Percentiles rank a stretch among this genome's conserved stretches.
Conservation (phyloP, 2,113 vertebrate species). For the Danionella cerebrum region DNA sequence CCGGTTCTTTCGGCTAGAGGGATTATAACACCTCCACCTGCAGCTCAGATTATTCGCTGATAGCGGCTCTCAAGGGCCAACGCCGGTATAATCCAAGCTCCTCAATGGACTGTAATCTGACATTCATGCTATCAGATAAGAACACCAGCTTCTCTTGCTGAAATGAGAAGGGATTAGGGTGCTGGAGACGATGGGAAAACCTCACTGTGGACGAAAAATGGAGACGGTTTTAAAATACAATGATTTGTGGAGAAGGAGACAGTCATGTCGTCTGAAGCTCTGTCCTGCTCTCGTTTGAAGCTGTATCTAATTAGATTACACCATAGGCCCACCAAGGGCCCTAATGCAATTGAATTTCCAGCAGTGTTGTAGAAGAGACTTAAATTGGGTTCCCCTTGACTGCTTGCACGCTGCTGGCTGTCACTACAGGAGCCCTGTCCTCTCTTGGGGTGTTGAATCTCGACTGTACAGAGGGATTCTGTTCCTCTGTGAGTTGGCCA, state of each 20-base stretch:
- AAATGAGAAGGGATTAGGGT: constrained; percentile 37
- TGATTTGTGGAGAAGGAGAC: constrained; percentile 22
- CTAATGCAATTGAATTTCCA: constrained; percentile 69
- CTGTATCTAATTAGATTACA: constrained; percentile 67
- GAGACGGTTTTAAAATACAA: constrained; percentile 22
- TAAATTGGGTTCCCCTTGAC: constrained; percentile 68
- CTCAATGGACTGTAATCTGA: constrained; percentile 29
- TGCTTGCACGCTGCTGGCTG: constrained; percentile 44
- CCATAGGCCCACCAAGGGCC: constrained; percentile 54
- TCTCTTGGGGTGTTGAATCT: constrained; percentile 22
- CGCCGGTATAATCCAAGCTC: constrained; percentile 19
- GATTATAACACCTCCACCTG: constrained; percentile 33
- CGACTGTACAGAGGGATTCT: constrained; percentile 26
- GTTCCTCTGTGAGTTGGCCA: constrained; percentile 1
- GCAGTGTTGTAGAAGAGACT: constrained; percentile 63
- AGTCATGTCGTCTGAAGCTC: constrained; percentile 20
- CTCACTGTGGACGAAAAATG: constrained; percentile 6
- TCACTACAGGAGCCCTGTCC: constrained; percentile 39
- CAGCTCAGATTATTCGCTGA: constrained; percentile 33
- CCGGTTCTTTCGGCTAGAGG: constrained; percentile 22
- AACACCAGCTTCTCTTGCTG: constrained; percentile 3
- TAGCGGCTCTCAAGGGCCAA: constrained; percentile 23
- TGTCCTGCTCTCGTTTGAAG: constrained; percentile 47
- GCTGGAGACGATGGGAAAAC: not conserved
- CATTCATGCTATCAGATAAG: constrained; percentile 40